Base-by-base conservation (phyloP, 2,888 invertebrate genomes). In the Diarsia rubi region DNA sequence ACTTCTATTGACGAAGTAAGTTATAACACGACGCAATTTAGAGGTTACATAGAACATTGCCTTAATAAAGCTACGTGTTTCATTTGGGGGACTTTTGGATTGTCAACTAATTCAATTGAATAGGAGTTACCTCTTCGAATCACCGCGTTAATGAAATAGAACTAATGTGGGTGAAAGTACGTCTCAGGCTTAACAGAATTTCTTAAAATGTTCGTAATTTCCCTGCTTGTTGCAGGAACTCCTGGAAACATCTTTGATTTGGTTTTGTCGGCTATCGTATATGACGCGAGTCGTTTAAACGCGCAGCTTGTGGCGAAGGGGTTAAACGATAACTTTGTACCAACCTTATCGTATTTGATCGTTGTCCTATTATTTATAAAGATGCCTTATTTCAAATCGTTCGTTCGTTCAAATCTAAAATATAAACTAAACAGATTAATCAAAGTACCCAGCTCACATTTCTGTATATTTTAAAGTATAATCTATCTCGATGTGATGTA, bases 391-490 rank as follows among this genome's bases (percentile, higher is more conserved):
- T 75, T 42, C 59, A 44, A 19, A n/a, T n/a, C n/a, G n/a, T n/a
- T n/a, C n/a, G 37, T 31, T 37, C 21, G 3, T 27, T 45, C 4
- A 5, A 37, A 45, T 2, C 19, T 60, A 31, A 71, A 65, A 71
- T 52, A 45, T 44, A 45, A 78, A 66, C 5, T 71, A 59, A 49
- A 75, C n/a, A 47, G 52, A 68, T 54, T 63, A 57, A 64, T 24
- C 37, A 31, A 68, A 21, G 42, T 54, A 24, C n/a, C 44, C 59
- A 60, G 71, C 63, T 70, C 44, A 75, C 57, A 75, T 75, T 69
- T 84, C 62, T 49, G 73, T 67, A 74, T 77, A 84, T 84, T 84
- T 78, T 69, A 80, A 82, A 73, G 84, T 78, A 73, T 76, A 82
- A 80, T 84, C 54, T 73, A 66, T 80, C 54, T 44, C 62, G 71